Conservation (phyloP, 2,888 invertebrate species). For the Metacarcinus magister region DNA sequence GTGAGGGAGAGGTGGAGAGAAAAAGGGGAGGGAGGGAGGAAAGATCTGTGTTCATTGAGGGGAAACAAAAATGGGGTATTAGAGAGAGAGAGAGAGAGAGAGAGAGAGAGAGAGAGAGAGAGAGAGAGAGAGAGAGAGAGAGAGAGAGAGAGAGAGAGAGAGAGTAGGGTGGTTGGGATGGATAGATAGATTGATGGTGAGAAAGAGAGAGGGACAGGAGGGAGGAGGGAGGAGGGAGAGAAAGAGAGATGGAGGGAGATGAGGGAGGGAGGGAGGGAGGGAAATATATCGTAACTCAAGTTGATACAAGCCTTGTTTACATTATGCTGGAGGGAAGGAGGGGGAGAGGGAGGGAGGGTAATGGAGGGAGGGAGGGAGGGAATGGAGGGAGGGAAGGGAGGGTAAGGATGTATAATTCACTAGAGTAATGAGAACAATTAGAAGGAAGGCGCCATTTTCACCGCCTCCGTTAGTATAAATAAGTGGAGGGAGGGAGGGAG, state of each 20-base stretch:
- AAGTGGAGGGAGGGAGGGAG: background rate
- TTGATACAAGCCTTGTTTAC: background rate
- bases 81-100: constrained; percentile 26
- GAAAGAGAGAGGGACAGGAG: background rate
- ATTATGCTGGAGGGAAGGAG: background rate
- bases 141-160: constrained; percentile 61
- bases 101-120: constrained; percentile 63
- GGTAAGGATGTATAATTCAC: background rate
- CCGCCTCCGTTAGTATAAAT: background rate
- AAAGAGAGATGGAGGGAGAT: background rate
- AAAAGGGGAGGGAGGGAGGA: background rate
- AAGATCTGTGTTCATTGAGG: background rate
- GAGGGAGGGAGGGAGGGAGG: background rate
- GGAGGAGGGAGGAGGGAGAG: background rate
- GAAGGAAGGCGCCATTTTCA: background rate
- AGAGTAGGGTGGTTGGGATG: background rate
- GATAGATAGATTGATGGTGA: background rate
- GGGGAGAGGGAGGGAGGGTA: background rate
- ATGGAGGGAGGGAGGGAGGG: background rate
- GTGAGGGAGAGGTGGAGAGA: too few relatives aligned
- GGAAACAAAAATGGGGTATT: too few relatives aligned
- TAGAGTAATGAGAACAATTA: background rate
- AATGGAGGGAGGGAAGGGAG: background rate
- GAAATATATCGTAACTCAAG: background rate
- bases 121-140: constrained; percentile 69